Percentiles rank a stretch among this genome's conserved stretches.
Conservation (phyloP, 2,888 invertebrate genomes). For the Callyntrura sp. region DNA sequence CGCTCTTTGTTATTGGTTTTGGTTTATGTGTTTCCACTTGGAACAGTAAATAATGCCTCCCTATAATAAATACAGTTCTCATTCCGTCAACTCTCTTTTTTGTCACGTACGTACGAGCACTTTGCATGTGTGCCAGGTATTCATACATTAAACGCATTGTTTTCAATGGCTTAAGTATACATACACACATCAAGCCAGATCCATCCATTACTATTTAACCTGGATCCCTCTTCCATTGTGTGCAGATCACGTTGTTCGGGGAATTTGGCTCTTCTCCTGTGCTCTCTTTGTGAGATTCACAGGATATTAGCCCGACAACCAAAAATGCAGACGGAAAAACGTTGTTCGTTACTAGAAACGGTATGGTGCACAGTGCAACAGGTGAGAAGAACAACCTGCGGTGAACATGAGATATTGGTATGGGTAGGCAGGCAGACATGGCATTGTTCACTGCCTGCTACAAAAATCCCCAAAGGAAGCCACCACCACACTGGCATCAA, state of each 20-base stretch:
- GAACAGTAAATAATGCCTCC: neutral
- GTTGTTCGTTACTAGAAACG: neutral
- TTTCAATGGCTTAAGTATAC: neutral
- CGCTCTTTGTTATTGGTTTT: neutral
- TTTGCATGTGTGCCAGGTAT: neutral
- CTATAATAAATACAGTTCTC: neutral
- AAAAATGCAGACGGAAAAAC: neutral
- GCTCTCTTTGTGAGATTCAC: neutral
- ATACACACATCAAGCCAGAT: neutral
- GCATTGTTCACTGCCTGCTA: neutral
- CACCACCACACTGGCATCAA: conserved; percentile 23
- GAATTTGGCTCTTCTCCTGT: conserved; percentile 35
- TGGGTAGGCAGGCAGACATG: neutral
- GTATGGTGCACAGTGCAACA: conserved; percentile 38
- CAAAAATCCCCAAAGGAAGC: neutral
- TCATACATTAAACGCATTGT: neutral
- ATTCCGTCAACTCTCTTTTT: conserved; percentile 45
- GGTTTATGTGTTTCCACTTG: neutral
- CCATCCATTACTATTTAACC: conserved; percentile 42
- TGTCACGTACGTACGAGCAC: conserved; percentile 39
- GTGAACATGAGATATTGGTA: neutral
- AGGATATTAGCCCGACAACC: conserved; percentile 20
- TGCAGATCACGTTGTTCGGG: conserved; percentile 52
- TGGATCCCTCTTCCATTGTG: conserved; percentile 55
- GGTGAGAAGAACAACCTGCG: conserved; percentile 65